Conservation (phyloP, 2,888 invertebrate genomes). For the Drosophila engyochracea region DNA sequence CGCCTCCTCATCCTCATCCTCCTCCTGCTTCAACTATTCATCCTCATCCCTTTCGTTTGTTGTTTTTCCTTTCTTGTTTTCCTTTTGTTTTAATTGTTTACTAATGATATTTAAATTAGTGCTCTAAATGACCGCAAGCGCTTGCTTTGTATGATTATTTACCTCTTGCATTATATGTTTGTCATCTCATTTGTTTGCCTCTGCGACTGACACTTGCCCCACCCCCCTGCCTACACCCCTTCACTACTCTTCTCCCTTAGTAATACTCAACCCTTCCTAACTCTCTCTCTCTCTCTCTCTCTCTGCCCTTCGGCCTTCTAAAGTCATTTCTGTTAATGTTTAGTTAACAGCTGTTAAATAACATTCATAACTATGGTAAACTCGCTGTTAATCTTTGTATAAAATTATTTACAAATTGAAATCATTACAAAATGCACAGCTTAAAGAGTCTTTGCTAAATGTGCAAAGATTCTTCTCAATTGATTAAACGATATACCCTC, state of each 20-base stretch:
- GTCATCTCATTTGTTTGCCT: slow-evolving; percentile 48
- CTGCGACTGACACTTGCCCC: slow-evolving; percentile 23
- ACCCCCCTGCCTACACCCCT: not conserved
- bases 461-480: not conserved
- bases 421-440: not conserved
- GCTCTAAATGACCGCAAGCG: slow-evolving; percentile 70
- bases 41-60: slow-evolving; percentile 29
- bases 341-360: not conserved
- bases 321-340: not conserved
- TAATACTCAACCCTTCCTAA: not conserved
- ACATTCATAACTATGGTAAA: not conserved
- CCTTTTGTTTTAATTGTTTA: slow-evolving; percentile 73
- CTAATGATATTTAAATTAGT: slow-evolving; percentile 82
- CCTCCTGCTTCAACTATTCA: slow-evolving; percentile 16
- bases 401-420: not conserved
- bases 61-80: slow-evolving; percentile 9
- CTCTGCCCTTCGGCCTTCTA: not conserved
- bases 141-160: slow-evolving; percentile 51
- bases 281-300: not conserved
- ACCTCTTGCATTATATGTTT: slow-evolving; percentile 20
- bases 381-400: not conserved
- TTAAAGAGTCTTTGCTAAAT: not conserved
- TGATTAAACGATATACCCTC: not conserved
- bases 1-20: slow-evolving; percentile 21
- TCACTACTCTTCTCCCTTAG: not conserved